A percentile compares a stretch with the other conserved stretches of the same genome.
Evolutionary conservation across 2,113 vertebrate species (phyloP).

Genomic region (Oncorhynchus nerka): DNA sequence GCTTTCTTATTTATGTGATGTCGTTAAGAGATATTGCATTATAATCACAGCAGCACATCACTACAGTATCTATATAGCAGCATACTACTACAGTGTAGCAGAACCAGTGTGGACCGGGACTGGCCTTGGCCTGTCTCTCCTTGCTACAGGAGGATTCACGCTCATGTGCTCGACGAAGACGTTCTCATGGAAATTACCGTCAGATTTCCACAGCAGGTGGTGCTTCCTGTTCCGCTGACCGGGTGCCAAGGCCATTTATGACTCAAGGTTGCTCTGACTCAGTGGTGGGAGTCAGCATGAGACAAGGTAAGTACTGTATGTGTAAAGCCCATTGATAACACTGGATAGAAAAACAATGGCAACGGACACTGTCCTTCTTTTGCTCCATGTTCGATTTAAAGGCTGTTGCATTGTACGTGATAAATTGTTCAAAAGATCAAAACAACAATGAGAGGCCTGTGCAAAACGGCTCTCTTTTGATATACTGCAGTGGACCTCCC

Average conservation of each 20-base stretch:
- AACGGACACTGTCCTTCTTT: background rate
- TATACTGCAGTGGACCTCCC: background rate
- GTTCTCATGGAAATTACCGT: conserved; percentile 16
- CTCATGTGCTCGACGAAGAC: conserved; percentile 4
- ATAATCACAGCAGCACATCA: background rate
- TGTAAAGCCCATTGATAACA: background rate
- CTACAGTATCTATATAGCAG: background rate
- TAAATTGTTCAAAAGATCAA: background rate
- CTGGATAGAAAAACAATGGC: background rate
- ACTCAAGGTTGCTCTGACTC: conserved; percentile 27
- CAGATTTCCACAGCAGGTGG: conserved; percentile 35
- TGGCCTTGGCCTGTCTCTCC: too few species aligned
- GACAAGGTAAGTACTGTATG: background rate
- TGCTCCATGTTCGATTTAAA: background rate
- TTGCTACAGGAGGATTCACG: too few species aligned
- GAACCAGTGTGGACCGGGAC: too few species aligned
- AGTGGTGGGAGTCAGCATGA: background rate
- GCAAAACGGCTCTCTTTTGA: background rate
- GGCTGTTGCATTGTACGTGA: background rate
- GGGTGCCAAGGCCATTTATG: conserved; percentile 27
- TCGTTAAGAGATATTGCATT: background rate
- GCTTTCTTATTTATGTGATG: conserved; percentile 28
- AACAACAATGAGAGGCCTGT: background rate
- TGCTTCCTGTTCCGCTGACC: conserved; percentile 33
- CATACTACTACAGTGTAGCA: background rate